Conservation (phyloP, 1,140 invertebrate species). For the Heterodera carotae region DNA sequence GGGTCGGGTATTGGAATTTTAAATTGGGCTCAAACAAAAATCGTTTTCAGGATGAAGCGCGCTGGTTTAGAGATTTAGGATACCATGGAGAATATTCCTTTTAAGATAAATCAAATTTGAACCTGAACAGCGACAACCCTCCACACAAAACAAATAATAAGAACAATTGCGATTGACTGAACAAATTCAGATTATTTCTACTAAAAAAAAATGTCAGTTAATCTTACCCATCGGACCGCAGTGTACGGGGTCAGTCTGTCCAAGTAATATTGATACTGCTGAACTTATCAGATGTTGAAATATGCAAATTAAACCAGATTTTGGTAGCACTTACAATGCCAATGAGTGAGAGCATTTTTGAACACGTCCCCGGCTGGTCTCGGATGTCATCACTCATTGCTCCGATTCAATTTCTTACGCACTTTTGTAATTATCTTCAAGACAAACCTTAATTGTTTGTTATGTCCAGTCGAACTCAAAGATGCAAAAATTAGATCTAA, state of each 20-base stretch:
- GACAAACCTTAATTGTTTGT: too few relatives aligned
- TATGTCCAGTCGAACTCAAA: too few relatives aligned
- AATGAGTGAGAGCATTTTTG: conserved; percentile 28
- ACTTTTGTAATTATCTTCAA: too few relatives aligned
- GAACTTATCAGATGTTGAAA: conserved; percentile 38
- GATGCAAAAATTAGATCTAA: too few relatives aligned
- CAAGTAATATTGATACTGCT: conserved; percentile 64
- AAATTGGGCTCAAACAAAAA: too few relatives aligned
- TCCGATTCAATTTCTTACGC: too few relatives aligned
- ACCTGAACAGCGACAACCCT: conserved; percentile 47
- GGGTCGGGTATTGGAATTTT: too few relatives aligned
- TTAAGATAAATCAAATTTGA: conserved; percentile 1
- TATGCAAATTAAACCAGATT: background rate
- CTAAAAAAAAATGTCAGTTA: background rate
- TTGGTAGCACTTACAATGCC: conserved; percentile 45
- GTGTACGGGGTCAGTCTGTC: conserved; percentile 64
- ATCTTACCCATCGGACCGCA: conserved; percentile 57
- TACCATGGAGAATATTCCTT: background rate
- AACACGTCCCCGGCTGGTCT: conserved; percentile 39
- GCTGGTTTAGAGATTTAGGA: too few relatives aligned
- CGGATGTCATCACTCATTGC: conserved; percentile 20
- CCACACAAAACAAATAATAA: conserved; percentile 46
- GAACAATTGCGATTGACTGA: conserved; percentile 32
- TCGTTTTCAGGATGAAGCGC: too few relatives aligned
- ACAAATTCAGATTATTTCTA: background rate